Evolutionary conservation across 2,888 invertebrate species (phyloP), one percentile per base, ranked within the genome.

Genomic region (Drosophila nigricruria): DNA sequence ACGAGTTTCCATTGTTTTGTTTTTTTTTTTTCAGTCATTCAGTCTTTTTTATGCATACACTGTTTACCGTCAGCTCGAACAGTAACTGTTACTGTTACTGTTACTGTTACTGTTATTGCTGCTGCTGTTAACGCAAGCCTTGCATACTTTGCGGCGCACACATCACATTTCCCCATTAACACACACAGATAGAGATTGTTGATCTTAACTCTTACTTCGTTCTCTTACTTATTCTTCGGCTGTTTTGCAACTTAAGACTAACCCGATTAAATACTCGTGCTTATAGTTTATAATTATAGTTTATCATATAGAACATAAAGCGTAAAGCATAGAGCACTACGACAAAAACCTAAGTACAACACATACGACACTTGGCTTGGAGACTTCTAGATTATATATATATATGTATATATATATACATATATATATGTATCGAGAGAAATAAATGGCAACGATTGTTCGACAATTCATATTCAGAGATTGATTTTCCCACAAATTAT

Each of bases 391-490:
- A 86, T 78, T 84, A 53, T 23, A 47, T 45, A 25, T 23, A 34
- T 50, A 50, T 27, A n/a, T 45, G 0, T 0, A 43, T 83, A 77
- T 77, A 34, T 50, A 49, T 87, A 78, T 74, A 36, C 16, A 50
- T 50, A 20, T 23, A 16, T 16, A 52, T 52, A 34, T 52, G 36
- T 83, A 75, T 68, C 49, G 57, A 72, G 69, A 65, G 79, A 85
- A 84, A 85, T 78, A 88, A 84, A 84, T 88, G 85, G 82, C 89
- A 87, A 86, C 89, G 91, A 91, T 91, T 91, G 91, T 91, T 92
- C 91, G 88, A 91, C 92, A 91, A 91, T 91, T 92, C 91, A 91
- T 91, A 90, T 78, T 80, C 73, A 63, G 81, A 77, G 81, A 77
- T 81, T 81, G 73, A 69, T 69, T 71, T 68, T 71, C 78, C 73